These are phyloP conservation scores for Pelmatolapia mariae DNA, from an alignment of 2,113 vertebrate species.

Conservation along the genomic window DNA sequence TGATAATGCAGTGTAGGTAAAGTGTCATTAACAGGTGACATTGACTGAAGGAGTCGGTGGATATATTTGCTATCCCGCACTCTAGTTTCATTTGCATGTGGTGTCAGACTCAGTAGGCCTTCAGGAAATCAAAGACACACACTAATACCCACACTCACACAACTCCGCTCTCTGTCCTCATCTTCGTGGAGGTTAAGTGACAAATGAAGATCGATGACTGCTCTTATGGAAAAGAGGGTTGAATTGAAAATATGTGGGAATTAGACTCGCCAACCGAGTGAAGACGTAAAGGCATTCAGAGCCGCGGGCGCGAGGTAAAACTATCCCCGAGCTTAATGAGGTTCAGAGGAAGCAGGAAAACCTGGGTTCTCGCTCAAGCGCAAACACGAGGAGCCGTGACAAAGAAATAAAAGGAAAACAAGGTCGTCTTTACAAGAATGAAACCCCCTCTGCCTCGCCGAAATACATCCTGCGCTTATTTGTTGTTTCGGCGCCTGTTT, in stretches of 20 bases:
- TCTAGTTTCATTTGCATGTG: slow-evolving; percentile 71
- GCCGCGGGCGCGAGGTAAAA: slow-evolving; percentile 48
- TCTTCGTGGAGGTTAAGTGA: slow-evolving; percentile 68
- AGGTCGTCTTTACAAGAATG: slow-evolving; percentile 22
- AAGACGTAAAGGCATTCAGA: slow-evolving; percentile 52
- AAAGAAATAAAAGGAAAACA: slow-evolving; percentile 33
- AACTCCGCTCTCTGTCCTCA: slow-evolving; percentile 44
- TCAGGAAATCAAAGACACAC: slow-evolving; percentile 66
- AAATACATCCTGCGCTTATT: slow-evolving; percentile 6
- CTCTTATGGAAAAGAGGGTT: slow-evolving; percentile 68
- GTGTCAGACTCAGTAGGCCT: slow-evolving; percentile 54
- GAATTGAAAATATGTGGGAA: slow-evolving; percentile 68
- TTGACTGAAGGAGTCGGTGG: slow-evolving; percentile 71
- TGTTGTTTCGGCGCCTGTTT: not conserved
- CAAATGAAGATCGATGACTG: slow-evolving; percentile 74
- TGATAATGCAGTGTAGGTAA: slow-evolving; percentile 56
- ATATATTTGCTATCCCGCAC: slow-evolving; percentile 63
- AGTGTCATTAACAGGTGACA: slow-evolving; percentile 73
- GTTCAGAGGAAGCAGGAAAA: slow-evolving; percentile 64
- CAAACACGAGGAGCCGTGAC: slow-evolving; percentile 21
- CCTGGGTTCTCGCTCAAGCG: slow-evolving; percentile 60
- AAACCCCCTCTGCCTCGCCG: not conserved
- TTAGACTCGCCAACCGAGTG: slow-evolving; percentile 46
- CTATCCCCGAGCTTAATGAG: slow-evolving; percentile 63
- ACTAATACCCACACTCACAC: slow-evolving; percentile 35